Base-by-base conservation (phyloP, 2,113 vertebrate genomes). In the Ptilorrhoa leucosticta region DNA sequence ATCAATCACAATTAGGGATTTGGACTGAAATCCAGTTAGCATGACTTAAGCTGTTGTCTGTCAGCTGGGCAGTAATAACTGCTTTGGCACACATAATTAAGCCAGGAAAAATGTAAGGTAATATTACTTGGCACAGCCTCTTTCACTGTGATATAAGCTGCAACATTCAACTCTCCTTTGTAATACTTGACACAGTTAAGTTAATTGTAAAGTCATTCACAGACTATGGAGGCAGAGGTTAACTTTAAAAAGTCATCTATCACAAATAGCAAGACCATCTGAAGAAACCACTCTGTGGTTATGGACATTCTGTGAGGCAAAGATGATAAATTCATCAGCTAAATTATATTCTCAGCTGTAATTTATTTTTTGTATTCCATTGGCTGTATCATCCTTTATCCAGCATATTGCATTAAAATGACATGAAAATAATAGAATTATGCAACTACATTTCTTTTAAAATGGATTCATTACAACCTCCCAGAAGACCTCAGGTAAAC, bases 1-100 rank as follows among this genome's bases (percentile, higher is more conserved):
- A 90, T 84, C 77, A 91, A 90, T 95, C 87, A 80, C 58, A 88
- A 76, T 87, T 91, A 85, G 76, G 20, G 44, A 78, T 80, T n/a
- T 90, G 61, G 65, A 76, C 37, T 79, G 75, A 94, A 94, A 95
- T 48, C 54, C 53, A 95, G 45, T 90, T 57, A 85, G 82, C 42
- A 69, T 45, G 66, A 83, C 53, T 85, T 87, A 65, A 88, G 40
- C 21, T 87, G 60, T 31, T 93, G 50, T 44, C 70, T 77, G 66
- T 90, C 82, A 94, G 63, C 48, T 44, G 66, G 45, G 50, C 53
- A 88, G 54, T 72, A 76, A 45, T 77, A 93, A 92, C 54, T 77
- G 40, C 66, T 90, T 91, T 82, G 87, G 45, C 79, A 77, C 75
- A 88, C 42, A 44, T 35, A 93, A 92, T 86, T 90, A 96, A 90